phyloP scores from a whole-genome alignment of 2,888 invertebrate genomes.

The Catocala fraxini region DNA sequence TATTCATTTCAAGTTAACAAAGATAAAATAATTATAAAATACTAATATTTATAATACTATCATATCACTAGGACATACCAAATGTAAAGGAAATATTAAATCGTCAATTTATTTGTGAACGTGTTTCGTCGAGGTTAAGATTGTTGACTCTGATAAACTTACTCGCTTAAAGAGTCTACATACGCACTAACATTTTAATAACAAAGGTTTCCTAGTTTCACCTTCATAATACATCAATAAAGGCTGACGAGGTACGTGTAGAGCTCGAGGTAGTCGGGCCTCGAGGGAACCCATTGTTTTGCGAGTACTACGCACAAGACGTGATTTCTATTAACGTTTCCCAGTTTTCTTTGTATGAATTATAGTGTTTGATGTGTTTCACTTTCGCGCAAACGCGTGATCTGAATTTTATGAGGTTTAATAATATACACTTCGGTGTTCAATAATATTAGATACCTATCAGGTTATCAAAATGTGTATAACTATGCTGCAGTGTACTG shows the following conservation, averaged over 20 bases:
- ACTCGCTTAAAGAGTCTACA: conserved; percentile 12
- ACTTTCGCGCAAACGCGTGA: conserved; percentile 44
- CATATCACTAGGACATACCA: no score
- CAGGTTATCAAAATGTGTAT: not conserved
- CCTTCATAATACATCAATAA: conserved; percentile 53
- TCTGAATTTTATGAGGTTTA: conserved; percentile 16
- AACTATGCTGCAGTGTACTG: no score
- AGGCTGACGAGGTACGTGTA: conserved; percentile 51
- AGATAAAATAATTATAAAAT: no score
- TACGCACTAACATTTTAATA: conserved; percentile 40
- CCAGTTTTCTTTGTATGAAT: conserved; percentile 60
- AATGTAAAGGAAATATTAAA: no score
- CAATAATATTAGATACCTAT: not conserved
- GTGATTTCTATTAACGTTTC: conserved; percentile 69
- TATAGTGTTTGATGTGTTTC: conserved; percentile 49
- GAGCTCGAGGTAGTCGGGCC: conserved; percentile 50
- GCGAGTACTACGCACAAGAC: conserved; percentile 52
- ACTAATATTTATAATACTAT: no score
- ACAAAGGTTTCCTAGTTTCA: conserved; percentile 64
- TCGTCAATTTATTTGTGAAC: no score
- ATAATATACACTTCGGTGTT: not conserved
- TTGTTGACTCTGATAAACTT: not conserved
- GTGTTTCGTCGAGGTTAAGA: not conserved
- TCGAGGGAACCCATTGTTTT: conserved; percentile 70
- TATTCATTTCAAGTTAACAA: no score